Base-by-base conservation (phyloP, 2,888 invertebrate species). In the Drosophila lutescens region DNA sequence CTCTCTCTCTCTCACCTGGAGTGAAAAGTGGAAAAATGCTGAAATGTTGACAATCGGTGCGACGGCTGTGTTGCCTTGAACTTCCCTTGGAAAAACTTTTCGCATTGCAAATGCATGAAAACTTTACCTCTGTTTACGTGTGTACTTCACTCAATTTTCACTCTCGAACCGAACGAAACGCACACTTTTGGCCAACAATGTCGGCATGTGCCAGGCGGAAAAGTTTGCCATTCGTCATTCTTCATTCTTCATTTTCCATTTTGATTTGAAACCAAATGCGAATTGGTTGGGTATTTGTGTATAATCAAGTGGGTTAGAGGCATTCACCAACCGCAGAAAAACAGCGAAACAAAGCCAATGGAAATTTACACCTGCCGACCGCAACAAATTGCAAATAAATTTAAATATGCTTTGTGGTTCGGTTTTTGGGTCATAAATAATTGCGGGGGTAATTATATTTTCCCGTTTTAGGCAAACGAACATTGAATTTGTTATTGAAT, bases 321-420 rank as follows among this genome's bases (percentile, higher is more conserved):
- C 46, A 47, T 55, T 17, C 55, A 26, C 17, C 26, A 26, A 69
- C 66, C 66, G 55, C 66, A 66, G 13, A 13, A 44, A 38, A 38
- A 43, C 49, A 63, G 30, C 36, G 51, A 43, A 32, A 68, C 32
- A 46, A 32, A 46, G 20, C 43, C 49, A 53, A 49, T 60, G 47
- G 17, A 68, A 50, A 55, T 75, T 67, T 68, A 68, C 75, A 59
- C 68, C 68, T 58, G 34, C 15, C 49, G 17, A 50, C 72, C 75
- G 41, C 75, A 49, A 5, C 46, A 44, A 67, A 56, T 58, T 68
- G 41, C 44, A 44, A 67, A 69, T 34, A 75, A 53, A 68, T 73
- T 73, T 51, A 53, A 73, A 75, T 67, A 59, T 51, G 56, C 58
- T 75, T 75, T 75, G 73, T 47, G 75, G 76, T 43, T n/a, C 30